Percentiles rank a stretch among this genome's conserved stretches.
Evolutionary conservation across 2,888 invertebrate species (phyloP).

Genomic region (Neelides folsomi): DNA sequence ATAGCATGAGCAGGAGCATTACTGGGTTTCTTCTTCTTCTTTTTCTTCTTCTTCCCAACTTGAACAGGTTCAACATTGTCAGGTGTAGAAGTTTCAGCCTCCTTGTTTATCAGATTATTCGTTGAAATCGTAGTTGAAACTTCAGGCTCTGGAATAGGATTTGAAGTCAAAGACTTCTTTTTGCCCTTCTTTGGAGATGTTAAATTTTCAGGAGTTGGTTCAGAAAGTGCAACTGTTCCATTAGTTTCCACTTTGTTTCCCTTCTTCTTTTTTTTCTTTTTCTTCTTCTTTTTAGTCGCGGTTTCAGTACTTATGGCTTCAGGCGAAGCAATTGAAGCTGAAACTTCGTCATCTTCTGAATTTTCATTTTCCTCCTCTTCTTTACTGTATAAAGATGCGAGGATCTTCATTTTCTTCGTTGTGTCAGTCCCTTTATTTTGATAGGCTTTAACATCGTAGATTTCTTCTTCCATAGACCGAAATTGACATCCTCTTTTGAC

Average conservation of each 20-base stretch:
- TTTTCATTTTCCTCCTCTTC: slow-evolving; percentile 13
- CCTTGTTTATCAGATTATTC: slow-evolving; percentile 1
- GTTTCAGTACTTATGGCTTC: no score
- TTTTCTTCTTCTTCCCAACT: slow-evolving; percentile 11
- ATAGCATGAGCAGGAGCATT: neutral
- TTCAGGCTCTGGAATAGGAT: slow-evolving; percentile 3
- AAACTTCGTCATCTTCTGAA: neutral
- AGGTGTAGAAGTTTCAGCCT: slow-evolving; percentile 12
- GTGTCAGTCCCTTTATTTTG: slow-evolving; percentile 57
- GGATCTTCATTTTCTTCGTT: slow-evolving; percentile 59
- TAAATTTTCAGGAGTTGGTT: slow-evolving; percentile 11
- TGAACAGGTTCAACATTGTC: slow-evolving; percentile 20
- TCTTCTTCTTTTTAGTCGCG: slow-evolving; percentile 7
- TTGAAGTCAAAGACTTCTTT: no score
- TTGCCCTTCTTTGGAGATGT: slow-evolving; percentile 35
- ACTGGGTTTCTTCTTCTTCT: slow-evolving; percentile 27
- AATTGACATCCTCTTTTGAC: slow-evolving; percentile 72
- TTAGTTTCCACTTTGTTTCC: neutral
- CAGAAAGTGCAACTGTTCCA: slow-evolving; percentile 1
- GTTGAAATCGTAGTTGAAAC: neutral
- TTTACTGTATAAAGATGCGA: slow-evolving; percentile 57
- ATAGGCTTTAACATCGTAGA: slow-evolving; percentile 63
- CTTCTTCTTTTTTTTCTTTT: slow-evolving; percentile 11
- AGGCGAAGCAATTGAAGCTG: no score
- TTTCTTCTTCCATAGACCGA: slow-evolving; percentile 62